Conservation (phyloP, 2,888 invertebrate genomes). For the Cataglyphis livida region DNA sequence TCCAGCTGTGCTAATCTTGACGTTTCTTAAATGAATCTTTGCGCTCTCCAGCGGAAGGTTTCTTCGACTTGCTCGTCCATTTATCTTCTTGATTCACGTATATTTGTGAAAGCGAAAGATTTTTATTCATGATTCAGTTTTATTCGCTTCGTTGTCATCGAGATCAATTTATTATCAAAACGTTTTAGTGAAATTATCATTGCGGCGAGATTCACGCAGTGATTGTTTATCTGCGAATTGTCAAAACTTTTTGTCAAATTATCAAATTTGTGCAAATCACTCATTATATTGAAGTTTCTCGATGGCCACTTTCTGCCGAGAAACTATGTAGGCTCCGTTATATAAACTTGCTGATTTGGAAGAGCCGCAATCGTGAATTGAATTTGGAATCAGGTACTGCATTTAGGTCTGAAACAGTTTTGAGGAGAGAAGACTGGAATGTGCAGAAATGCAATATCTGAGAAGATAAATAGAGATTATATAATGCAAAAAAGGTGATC, state of each 20-base stretch:
- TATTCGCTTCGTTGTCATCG: slow-evolving; percentile 59
- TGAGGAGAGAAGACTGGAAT: neutral
- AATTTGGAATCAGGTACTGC: neutral
- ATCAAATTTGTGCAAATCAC: neutral
- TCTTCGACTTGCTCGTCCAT: slow-evolving; percentile 47
- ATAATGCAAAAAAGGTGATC: neutral
- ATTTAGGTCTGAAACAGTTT: neutral
- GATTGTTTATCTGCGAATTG: slow-evolving; percentile 3
- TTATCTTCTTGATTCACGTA: slow-evolving; percentile 55
- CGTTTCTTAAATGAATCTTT: slow-evolving; percentile 42
- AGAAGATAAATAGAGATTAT: neutral
- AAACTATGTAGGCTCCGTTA: neutral
- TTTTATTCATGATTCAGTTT: slow-evolving; percentile 70
- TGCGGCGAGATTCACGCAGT: neutral
- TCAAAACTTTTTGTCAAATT: neutral
- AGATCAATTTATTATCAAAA: slow-evolving; percentile 75
- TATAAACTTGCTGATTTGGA: neutral
- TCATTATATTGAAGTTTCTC: neutral
- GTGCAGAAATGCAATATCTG: neutral
- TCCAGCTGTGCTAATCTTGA: slow-evolving; percentile 34
- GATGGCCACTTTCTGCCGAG: neutral
- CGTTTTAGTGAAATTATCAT: slow-evolving; percentile 57
- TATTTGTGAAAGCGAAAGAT: slow-evolving; percentile 61
- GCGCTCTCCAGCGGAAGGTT: slow-evolving; percentile 11
- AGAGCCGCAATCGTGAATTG: neutral